These are phyloP conservation scores for Microtus ochrogaster DNA, from an alignment of 2,113 vertebrate genomes.

Conservation along the genomic window DNA sequence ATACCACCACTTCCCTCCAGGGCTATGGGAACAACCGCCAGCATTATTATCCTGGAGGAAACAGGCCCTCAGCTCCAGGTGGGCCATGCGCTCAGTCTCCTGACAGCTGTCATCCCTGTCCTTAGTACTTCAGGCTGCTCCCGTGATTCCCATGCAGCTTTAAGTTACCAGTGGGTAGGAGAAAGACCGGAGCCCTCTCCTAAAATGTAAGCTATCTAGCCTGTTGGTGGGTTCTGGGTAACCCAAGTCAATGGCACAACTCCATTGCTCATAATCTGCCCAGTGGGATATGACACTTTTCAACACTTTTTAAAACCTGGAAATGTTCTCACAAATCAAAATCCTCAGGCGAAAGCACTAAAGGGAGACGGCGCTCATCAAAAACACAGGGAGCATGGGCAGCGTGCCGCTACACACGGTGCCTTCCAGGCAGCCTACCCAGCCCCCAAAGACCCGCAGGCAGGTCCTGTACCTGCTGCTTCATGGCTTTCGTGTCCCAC, in stretches of 20 bases:
- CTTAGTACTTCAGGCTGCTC: background rate
- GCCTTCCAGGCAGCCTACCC: background rate
- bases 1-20: background rate
- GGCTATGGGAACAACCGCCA: no score
- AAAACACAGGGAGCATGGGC: rapidly evolving
- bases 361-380: background rate
- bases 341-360: background rate
- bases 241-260: background rate
- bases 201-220: background rate
- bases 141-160: background rate
- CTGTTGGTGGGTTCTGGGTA: background rate
- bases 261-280: background rate
- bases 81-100: background rate
- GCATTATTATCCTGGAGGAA: background rate
- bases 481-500: constrained; percentile 99
- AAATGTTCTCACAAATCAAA: background rate
- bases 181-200: background rate
- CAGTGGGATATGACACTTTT: background rate
- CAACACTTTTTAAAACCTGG: background rate
- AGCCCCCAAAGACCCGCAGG: rapidly evolving
- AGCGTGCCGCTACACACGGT: rapidly evolving
- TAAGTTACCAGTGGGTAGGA: background rate
- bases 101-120: background rate
- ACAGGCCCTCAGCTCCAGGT: background rate
- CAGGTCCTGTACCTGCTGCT: constrained; percentile 92